Evolutionary conservation across 2,113 vertebrate species (phyloP), one percentile per base, ranked within the genome.

Genomic region (Lepus europaeus): DNA sequence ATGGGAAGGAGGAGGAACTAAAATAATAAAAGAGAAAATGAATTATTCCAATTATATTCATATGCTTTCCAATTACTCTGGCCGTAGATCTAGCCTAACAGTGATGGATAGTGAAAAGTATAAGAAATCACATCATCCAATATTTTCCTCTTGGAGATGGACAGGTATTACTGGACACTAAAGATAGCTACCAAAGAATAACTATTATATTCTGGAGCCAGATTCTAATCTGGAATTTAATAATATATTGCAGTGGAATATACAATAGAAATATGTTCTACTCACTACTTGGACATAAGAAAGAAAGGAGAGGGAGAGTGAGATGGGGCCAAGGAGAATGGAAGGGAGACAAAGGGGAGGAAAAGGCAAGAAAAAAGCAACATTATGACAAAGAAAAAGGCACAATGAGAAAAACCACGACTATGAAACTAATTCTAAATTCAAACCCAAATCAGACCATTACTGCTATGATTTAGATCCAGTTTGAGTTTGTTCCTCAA

Each of bases 11-110:
- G 61, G 6, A 88, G 4, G 16, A 92, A 93, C 63, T 78, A 64
- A 22, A 83, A 95, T 36, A 90, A 73, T 74, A 3, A 22, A 93
- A 94, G 49, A 85, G 20, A 90, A 95, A 83, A 20, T 53, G 53
- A 93, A 76, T 87, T 85, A 90, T 78, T 89, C 63, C 74, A 96
- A 73, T 83, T 89, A 91, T 39, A 92, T 53, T 92, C 23, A 69
- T 89, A 82, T 51, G 19, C 49, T 90, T 94, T 72, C 80, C 90
- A 91, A 95, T 91, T 91, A 87, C 19, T 5, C 63, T 84, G 25
- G 8, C 63, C 72, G 87, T 17, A 93, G 31, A 92, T 19, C 23
- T 91, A 78, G 8, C 23, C 87, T 78, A 95, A 81, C 29, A 93
- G n/a, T 92, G 33, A 97, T 1, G 88, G 66, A 81, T 83, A 83